A percentile compares a stretch with the other conserved stretches of the same genome.
Conservation (phyloP, 2,113 vertebrate genomes). For the Trogon melanurus region DNA sequence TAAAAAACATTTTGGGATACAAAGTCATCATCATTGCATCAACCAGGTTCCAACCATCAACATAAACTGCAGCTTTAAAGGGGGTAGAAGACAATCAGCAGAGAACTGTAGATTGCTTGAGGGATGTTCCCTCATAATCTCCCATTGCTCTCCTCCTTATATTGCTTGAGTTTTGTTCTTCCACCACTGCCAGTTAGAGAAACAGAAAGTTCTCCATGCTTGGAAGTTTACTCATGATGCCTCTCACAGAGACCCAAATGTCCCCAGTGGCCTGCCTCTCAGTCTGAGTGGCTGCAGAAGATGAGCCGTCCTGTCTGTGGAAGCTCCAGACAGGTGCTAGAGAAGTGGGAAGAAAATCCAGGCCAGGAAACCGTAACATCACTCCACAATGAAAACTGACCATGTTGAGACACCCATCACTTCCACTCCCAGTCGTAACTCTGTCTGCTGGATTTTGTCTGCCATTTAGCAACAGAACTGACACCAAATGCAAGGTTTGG, state of each 20-base stretch:
- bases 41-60: not conserved
- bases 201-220: not conserved
- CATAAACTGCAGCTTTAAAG: not conserved
- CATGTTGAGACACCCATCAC: not conserved
- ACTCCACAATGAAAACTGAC: not conserved
- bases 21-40: not conserved
- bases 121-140: rapidly evolving
- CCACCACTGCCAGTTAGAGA: not conserved
- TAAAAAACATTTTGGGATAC: not conserved
- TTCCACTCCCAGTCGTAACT: not conserved
- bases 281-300: not conserved
- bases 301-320: not conserved
- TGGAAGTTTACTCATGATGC: not conserved
- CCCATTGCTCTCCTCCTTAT: not conserved
- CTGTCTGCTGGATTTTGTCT: not conserved
- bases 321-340: not conserved
- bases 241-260: not conserved
- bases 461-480: not conserved
- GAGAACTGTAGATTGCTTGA: not conserved
- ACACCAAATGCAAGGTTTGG: not conserved
- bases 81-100: not conserved
- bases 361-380: not conserved
- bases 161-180: not conserved
- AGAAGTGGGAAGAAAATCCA: not conserved
- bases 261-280: not conserved